These are phyloP conservation scores for Nycteola revayana DNA, from an alignment of 2,888 invertebrate genomes.

Conservation along the genomic window DNA sequence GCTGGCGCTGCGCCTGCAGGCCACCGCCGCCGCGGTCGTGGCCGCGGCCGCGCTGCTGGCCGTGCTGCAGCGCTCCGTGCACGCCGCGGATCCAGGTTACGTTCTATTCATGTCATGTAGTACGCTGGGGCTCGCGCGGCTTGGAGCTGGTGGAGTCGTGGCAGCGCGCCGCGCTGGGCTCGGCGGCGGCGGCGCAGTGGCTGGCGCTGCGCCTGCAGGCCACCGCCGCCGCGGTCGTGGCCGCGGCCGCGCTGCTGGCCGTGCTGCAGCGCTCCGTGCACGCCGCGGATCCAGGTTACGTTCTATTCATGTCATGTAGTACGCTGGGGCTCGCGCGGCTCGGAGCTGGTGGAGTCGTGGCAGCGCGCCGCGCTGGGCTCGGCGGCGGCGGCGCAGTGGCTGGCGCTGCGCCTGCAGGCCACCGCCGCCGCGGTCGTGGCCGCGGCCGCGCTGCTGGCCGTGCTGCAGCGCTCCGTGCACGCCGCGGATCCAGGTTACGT, in stretches of 20 bases:
- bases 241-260: constrained; percentile 56
- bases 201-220: constrained; percentile 92
- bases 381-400: constrained; percentile 92
- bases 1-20: constrained; percentile 93
- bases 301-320: no score
- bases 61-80: constrained; percentile 85
- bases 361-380: constrained; percentile 92
- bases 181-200: constrained; percentile 92
- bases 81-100: constrained; percentile 88
- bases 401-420: constrained; percentile 92
- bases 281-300: constrained; percentile 88
- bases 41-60: constrained; percentile 58
- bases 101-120: no score
- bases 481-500: constrained; percentile 88
- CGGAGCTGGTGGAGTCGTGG: constrained; percentile 87
- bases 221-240: constrained; percentile 86
- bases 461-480: constrained; percentile 86
- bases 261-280: constrained; percentile 86
- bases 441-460: constrained; percentile 58
- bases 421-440: constrained; percentile 86
- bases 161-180: constrained; percentile 91
- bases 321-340: no score
- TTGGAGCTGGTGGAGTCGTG: constrained; percentile 88
- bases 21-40: constrained; percentile 87
- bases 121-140: no score